phyloP scores from a whole-genome alignment of 1,140 invertebrate species.

The Mamestra configurata region DNA sequence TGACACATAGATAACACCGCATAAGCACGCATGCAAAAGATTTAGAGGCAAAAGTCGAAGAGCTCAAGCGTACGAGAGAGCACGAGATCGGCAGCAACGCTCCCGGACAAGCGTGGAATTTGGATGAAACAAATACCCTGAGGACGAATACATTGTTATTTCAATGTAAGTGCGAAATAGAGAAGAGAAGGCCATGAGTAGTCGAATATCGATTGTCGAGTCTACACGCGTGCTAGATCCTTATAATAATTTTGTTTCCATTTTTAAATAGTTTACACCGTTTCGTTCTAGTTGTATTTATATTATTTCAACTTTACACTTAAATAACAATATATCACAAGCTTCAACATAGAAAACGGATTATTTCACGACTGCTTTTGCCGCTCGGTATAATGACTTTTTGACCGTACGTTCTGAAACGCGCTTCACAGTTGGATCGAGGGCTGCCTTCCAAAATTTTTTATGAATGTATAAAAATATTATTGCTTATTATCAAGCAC shows the following conservation, averaged over 20 bases:
- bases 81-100: conserved; percentile 52
- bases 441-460: conserved; percentile 75
- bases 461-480: conserved; percentile 88
- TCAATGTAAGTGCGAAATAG: conserved; percentile 79
- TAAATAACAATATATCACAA: conserved; percentile 88
- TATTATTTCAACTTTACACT: conserved; percentile 81
- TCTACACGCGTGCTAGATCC: conserved; percentile 79
- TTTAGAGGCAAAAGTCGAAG: conserved; percentile 79
- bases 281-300: conserved; percentile 75
- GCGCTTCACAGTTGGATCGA: conserved; percentile 57
- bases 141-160: conserved; percentile 84
- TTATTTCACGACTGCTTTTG: conserved; percentile 36
- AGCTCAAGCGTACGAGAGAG: conserved; percentile 64
- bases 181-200: conserved; percentile 64
- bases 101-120: conserved; percentile 79
- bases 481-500: conserved; percentile 87
- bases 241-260: conserved; percentile 72
- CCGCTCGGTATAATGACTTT: conserved; percentile 75
- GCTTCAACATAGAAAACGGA: conserved; percentile 83
- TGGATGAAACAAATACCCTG: conserved; percentile 84
- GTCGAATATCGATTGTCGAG: conserved; percentile 54
- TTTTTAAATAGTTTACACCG: conserved; percentile 75
- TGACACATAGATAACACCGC: conserved; percentile 79
- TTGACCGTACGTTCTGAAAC: conserved; percentile 74
- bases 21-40: conserved; percentile 87